Conservation (phyloP, 30 jellyfish, hydroid and myxozoan species). For the Aurelia coerulea region DNA sequence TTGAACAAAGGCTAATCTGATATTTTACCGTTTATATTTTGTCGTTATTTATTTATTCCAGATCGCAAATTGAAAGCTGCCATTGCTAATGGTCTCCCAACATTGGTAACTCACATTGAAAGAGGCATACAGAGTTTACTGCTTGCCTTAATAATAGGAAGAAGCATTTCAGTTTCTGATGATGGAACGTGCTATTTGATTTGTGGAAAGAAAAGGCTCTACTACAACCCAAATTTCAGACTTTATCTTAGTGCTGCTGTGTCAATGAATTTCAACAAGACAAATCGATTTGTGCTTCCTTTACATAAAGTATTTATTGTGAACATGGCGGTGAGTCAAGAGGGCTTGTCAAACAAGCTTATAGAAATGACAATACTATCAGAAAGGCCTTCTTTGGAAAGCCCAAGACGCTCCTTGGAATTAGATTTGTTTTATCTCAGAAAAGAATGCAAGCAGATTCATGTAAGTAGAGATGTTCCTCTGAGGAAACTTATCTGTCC, state of each 20-base stretch:
- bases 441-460: constrained; percentile 39
- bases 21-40: no score
- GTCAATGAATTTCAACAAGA: constrained; percentile 37
- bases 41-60: background rate
- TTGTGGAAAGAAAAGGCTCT: constrained; percentile 13
- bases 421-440: constrained; percentile 46
- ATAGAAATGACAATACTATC: constrained; percentile 28
- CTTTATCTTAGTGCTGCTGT: constrained; percentile 70
- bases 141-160: constrained; percentile 13
- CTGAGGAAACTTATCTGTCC: no score
- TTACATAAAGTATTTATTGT: constrained; percentile 51
- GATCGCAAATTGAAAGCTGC: constrained; percentile 71
- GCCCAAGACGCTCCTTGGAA: constrained; percentile 49
- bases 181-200: constrained; percentile 1
- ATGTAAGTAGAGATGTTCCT: constrained; percentile 20
- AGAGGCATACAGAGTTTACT: constrained; percentile 36
- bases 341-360: constrained; percentile 26
- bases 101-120: constrained; percentile 56
- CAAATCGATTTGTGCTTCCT: constrained; percentile 40
- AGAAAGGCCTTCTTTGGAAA: constrained; percentile 65
- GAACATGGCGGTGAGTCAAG: constrained; percentile 46
- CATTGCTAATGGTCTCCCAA: constrained; percentile 49
- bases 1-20: no score
- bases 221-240: constrained; percentile 49
- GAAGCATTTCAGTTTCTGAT: constrained; percentile 13